A percentile compares a stretch with the other conserved stretches of the same genome.
Conservation (phyloP, 2,113 vertebrate genomes). For the Cynocephalus volans region DNA sequence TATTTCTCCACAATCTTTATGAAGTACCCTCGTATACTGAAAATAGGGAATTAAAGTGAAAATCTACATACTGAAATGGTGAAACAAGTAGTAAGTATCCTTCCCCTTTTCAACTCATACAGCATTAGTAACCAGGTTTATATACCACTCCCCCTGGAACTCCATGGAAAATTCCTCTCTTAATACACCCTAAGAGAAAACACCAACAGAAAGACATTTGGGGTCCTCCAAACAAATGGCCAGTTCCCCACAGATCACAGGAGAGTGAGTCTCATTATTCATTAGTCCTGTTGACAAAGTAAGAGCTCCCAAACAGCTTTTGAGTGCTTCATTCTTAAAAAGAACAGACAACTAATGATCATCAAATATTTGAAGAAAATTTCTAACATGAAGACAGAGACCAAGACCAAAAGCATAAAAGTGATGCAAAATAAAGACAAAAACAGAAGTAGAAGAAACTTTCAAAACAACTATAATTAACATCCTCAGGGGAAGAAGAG, state of each 20-base stretch:
- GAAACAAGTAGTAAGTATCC: neutral
- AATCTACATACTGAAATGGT: neutral
- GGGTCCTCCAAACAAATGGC: neutral
- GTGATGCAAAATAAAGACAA: neutral
- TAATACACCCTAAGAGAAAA: neutral
- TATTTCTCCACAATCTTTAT: no score
- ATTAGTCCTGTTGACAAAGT: neutral
- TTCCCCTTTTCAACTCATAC: neutral
- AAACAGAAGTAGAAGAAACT: neutral
- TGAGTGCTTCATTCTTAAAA: neutral
- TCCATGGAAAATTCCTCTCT: neutral
- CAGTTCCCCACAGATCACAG: neutral
- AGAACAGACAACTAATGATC: neutral
- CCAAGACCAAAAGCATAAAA: neutral
- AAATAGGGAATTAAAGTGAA: neutral
- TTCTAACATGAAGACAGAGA: neutral
- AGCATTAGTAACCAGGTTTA: neutral
- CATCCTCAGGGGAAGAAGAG: neutral
- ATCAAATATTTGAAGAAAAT: neutral
- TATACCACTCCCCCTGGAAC: neutral
- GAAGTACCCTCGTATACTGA: neutral
- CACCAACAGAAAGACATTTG: neutral
- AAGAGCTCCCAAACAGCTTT: neutral
- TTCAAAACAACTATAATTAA: neutral
- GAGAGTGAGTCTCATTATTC: neutral